Evolutionary conservation across 2,888 invertebrate genomes (phyloP).

Genomic region (Mimas tiliae): DNA sequence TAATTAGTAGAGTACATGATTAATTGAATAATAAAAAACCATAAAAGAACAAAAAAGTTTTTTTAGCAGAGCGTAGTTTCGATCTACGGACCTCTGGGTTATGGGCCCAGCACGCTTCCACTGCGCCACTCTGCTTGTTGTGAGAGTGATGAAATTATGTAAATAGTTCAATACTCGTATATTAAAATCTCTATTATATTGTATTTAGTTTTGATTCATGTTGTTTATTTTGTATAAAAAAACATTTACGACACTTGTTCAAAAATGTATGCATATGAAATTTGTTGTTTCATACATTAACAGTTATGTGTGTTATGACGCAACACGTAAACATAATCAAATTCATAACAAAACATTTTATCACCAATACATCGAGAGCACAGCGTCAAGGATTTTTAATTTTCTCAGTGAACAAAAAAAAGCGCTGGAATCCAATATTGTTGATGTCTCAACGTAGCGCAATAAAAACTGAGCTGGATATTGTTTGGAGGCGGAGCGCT

Average conservation of each 20-base stretch:
- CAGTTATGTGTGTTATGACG: not conserved
- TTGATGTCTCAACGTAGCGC: slow-evolving; percentile 42
- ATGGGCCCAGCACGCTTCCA: slow-evolving; percentile 92
- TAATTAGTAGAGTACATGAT: too few species aligned
- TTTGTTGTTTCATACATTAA: not conserved
- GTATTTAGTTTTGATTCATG: not conserved
- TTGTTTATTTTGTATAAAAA: too few species aligned
- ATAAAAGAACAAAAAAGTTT: slow-evolving; percentile 47
- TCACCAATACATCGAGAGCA: slow-evolving; percentile 16
- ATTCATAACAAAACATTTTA: slow-evolving; percentile 4
- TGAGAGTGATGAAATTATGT: slow-evolving; percentile 36
- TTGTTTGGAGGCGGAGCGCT: slow-evolving; percentile 66
- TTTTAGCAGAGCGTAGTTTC: slow-evolving; percentile 93
- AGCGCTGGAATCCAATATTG: slow-evolving; percentile 18
- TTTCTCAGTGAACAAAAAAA: slow-evolving; percentile 39
- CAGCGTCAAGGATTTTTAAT: slow-evolving; percentile 26
- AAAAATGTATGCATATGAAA: too few species aligned
- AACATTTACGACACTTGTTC: too few species aligned
- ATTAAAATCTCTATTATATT: too few species aligned
- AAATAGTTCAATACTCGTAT: too few species aligned
- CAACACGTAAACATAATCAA: slow-evolving; percentile 1
- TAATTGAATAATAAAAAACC: slow-evolving; percentile 20
- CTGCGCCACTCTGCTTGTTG: slow-evolving; percentile 89
- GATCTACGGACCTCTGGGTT: slow-evolving; percentile 96
- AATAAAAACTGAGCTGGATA: slow-evolving; percentile 62